Evolutionary conservation across 2,888 invertebrate species (phyloP).

Genomic region (Callinectes sapidus): DNA sequence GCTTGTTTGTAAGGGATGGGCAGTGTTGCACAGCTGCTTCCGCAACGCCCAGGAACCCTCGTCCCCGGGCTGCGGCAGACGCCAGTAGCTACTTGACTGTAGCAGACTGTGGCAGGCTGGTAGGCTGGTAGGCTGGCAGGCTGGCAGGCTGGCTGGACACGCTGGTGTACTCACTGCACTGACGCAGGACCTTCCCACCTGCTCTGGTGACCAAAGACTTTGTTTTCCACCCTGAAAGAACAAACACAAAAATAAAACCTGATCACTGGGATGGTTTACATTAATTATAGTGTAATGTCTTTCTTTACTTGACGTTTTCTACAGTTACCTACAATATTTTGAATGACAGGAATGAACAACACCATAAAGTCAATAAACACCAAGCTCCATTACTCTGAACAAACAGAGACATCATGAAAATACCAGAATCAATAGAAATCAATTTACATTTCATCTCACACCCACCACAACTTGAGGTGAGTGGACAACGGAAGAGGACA

Average conservation of each 20-base stretch:
- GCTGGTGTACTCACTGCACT: conserved; percentile 40
- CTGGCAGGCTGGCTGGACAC: conserved; percentile 46
- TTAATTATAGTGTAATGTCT: not conserved
- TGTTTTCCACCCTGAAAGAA: conserved; percentile 53
- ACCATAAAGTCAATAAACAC: not conserved
- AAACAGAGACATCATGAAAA: not conserved
- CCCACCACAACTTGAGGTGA: not conserved
- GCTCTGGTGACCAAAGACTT: conserved; percentile 49
- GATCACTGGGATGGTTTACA: not conserved
- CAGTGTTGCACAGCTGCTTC: conserved; percentile 58
- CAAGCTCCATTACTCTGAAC: not conserved
- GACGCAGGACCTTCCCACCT: conserved; percentile 49
- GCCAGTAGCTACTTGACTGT: conserved; percentile 46
- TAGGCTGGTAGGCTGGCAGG: conserved; percentile 20
- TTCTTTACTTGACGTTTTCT: not conserved
- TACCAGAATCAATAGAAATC: too few relatives aligned
- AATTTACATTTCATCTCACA: too few relatives aligned
- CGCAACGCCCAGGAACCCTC: not conserved
- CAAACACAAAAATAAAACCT: not conserved
- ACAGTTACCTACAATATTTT: not conserved
- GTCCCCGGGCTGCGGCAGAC: conserved; percentile 4
- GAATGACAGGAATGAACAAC: not conserved
- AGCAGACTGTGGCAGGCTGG: conserved; percentile 22
- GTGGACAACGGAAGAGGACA: not conserved
- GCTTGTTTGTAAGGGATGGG: conserved; percentile 60